Evolutionary conservation across 2,113 vertebrate genomes (phyloP).

Genomic region (Campylomormyrus tamandua): DNA sequence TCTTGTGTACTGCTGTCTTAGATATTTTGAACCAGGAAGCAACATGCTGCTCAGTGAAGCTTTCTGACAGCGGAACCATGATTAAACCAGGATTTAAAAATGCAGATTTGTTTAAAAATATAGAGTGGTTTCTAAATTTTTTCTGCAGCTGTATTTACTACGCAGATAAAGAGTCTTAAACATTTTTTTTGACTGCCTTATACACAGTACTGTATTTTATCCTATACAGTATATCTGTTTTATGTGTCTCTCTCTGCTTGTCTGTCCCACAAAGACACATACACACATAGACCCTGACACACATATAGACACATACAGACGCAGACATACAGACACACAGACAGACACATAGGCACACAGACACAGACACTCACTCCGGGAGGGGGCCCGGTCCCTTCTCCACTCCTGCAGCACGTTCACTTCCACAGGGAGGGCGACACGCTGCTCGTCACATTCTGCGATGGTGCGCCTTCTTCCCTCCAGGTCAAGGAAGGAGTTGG

Average conservation of each 20-base stretch:
- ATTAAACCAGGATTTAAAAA: no score
- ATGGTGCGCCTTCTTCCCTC: conserved; percentile 64
- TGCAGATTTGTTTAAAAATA: no score
- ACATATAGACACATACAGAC: not conserved
- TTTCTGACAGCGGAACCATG: no score
- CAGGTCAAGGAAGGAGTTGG: conserved; percentile 80
- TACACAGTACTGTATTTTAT: no score
- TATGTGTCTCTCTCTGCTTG: not conserved
- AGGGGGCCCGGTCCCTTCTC: conserved; percentile 69
- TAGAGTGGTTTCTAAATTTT: no score
- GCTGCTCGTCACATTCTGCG: conserved; percentile 56
- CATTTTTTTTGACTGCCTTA: no score
- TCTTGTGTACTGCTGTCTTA: no score
- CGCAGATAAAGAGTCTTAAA: no score
- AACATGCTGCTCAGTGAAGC: no score
- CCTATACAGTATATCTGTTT: not conserved
- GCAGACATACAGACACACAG: not conserved
- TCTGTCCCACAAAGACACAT: not conserved
- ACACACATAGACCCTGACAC: not conserved
- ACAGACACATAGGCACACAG: not conserved
- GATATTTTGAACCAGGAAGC: no score
- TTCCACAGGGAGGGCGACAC: conserved; percentile 55
- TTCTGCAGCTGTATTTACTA: no score
- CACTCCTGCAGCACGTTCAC: conserved; percentile 58
- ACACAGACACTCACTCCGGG: conserved; percentile 58